A percentile compares a stretch with the other conserved stretches of the same genome.
phyloP scores from a whole-genome alignment of 2,113 vertebrate species.

The Serilophus lunatus region DNA sequence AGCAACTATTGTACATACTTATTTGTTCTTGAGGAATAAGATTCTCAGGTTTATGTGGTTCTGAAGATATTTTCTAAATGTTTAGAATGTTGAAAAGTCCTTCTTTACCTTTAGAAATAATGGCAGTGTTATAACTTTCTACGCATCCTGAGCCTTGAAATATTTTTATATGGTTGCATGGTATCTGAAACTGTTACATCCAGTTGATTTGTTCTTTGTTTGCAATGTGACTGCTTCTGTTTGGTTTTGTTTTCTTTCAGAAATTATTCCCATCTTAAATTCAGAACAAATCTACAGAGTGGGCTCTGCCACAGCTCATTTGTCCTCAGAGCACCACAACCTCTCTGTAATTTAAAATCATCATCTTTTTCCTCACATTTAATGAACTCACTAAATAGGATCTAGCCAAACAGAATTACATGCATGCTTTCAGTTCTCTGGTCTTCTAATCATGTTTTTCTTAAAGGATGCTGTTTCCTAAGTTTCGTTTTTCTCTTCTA shows the following conservation, averaged over 20 bases:
- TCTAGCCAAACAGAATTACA: neutral
- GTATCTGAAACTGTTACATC: neutral
- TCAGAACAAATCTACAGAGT: neutral
- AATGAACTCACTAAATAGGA: neutral
- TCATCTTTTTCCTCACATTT: neutral
- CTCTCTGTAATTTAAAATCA: neutral
- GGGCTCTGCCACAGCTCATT: neutral
- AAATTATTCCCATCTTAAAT: neutral
- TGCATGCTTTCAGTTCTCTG: neutral
- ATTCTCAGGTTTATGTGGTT: neutral
- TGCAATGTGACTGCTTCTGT: neutral
- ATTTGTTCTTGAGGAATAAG: neutral
- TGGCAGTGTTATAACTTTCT: neutral
- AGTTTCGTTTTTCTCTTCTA: neutral
- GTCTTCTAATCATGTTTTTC: neutral
- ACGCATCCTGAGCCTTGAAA: fast-evolving
- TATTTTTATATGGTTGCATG: neutral
- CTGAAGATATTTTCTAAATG: neutral
- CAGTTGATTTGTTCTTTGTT: neutral
- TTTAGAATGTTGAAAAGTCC: neutral
- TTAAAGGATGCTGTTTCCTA: neutral
- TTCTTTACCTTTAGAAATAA: neutral
- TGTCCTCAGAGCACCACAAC: neutral
- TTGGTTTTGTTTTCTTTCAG: neutral
- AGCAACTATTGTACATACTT: neutral